Conservation (phyloP, 2,113 vertebrate species). For the Pterocles burchelli region DNA sequence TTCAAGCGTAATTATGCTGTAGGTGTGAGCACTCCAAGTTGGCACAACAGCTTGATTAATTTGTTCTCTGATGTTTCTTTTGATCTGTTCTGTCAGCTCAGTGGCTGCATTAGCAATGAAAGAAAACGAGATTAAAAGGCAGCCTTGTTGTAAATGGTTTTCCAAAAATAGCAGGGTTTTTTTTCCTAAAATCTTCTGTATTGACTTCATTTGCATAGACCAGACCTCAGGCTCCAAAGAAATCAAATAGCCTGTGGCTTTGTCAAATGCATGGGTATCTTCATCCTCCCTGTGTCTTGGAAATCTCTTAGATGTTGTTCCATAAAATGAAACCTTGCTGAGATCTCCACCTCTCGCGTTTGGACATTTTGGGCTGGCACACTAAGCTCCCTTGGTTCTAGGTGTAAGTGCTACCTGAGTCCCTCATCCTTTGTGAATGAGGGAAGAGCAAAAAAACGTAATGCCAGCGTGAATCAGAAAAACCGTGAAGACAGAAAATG, state of each 20-base stretch:
- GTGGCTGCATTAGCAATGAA: conserved; percentile 34
- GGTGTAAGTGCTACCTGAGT: neutral
- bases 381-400: neutral
- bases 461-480: neutral
- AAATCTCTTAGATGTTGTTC: neutral
- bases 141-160: conserved; percentile 19
- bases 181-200: neutral
- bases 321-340: neutral
- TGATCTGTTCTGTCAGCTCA: conserved; percentile 34
- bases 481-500: neutral
- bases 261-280: neutral
- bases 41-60: conserved; percentile 52
- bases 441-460: neutral
- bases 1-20: conserved; percentile 4
- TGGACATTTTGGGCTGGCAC: neutral
- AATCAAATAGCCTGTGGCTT: neutral
- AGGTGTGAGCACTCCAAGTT: conserved; percentile 13
- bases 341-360: neutral
- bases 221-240: neutral
- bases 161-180: neutral
- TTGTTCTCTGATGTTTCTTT: conserved; percentile 58
- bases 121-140: conserved; percentile 45
- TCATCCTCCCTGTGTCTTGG: neutral
- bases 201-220: neutral
- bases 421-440: neutral